These are phyloP conservation scores for Hyposoter didymator DNA, from an alignment of 2,888 invertebrate species.

Conservation along the genomic window DNA sequence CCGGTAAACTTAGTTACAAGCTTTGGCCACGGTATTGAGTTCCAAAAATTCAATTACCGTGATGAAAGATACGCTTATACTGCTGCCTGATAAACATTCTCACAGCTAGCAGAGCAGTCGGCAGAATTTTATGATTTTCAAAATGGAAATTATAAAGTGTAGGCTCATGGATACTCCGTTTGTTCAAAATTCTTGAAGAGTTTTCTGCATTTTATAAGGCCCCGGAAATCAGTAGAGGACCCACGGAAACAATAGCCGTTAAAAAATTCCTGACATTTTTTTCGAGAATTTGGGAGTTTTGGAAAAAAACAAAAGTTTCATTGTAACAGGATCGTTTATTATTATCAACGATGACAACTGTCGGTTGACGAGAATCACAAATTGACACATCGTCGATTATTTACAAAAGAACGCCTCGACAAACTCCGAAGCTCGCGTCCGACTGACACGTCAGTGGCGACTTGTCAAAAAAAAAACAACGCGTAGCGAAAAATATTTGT, in stretches of 20 bases:
- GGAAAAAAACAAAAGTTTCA: no score
- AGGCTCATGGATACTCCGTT: no score
- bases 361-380: neutral
- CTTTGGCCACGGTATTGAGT: slow-evolving; percentile 49
- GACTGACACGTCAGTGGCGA: neutral
- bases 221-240: no score
- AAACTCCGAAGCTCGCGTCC: neutral
- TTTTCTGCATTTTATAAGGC: no score
- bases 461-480: neutral
- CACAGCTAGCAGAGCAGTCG: neutral
- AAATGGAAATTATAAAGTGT: neutral
- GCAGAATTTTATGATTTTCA: neutral
- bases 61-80: slow-evolving; percentile 2
- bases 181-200: neutral
- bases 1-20: slow-evolving; percentile 39
- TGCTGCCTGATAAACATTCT: neutral
- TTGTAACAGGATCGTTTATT: no score
- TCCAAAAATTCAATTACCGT: slow-evolving; percentile 43
- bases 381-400: neutral
- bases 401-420: neutral
- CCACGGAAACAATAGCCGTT: no score
- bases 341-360: neutral
- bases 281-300: no score
- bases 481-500: neutral
- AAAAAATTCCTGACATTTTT: no score